Conservation (phyloP, 2,888 invertebrate genomes). For the Andricus quercusramuli region DNA sequence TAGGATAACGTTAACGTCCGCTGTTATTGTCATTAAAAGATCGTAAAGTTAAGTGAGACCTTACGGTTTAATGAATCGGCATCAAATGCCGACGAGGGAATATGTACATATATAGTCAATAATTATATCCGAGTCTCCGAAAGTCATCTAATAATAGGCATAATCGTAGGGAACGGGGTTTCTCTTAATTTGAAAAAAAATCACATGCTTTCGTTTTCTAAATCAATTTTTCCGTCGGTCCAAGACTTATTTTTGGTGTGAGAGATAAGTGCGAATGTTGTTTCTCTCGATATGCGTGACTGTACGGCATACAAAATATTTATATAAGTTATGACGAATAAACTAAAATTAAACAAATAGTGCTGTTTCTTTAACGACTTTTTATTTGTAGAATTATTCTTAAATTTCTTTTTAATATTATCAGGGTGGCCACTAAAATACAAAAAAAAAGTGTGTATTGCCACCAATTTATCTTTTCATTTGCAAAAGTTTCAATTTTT, state of each 20-base stretch:
- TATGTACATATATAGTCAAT: slow-evolving; percentile 34
- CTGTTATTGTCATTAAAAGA: neutral
- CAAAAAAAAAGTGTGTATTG: too few species aligned
- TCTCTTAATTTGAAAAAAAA: neutral
- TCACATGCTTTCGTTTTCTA: slow-evolving; percentile 11
- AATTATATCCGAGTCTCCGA: slow-evolving; percentile 26
- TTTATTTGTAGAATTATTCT: neutral
- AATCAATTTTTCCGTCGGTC: neutral
- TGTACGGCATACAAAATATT: slow-evolving; percentile 33
- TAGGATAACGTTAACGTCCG: neutral
- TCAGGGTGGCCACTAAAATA: too few species aligned
- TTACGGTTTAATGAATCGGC: neutral
- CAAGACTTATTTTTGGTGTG: slow-evolving; percentile 20
- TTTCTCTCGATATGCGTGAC: slow-evolving; percentile 22
- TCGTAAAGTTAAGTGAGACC: neutral
- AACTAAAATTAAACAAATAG: slow-evolving; percentile 12
- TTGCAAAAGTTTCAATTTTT: too few species aligned
- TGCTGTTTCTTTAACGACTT: neutral
- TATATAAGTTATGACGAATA: slow-evolving; percentile 39
- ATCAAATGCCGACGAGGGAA: slow-evolving; percentile 9
- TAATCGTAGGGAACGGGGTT: neutral
- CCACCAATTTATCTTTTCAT: too few species aligned
- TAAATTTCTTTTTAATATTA: too few species aligned
- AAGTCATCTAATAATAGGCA: slow-evolving; percentile 24
- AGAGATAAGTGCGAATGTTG: slow-evolving; percentile 10